These are phyloP conservation scores for Silurus meridionalis DNA, from an alignment of 2,113 vertebrate species.

Conservation along the genomic window DNA sequence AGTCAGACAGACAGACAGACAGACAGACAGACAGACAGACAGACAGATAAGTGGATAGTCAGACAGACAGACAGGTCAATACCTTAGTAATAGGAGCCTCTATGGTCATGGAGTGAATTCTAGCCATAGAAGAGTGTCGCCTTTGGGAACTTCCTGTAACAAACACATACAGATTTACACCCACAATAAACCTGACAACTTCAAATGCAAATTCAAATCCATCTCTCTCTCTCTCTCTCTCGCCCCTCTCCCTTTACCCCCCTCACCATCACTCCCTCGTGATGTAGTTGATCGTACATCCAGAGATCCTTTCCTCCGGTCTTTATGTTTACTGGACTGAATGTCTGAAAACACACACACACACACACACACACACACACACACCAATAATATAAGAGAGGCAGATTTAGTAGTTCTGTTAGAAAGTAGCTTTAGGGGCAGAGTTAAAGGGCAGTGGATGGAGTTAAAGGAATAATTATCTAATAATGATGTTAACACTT, in stretches of 20 bases:
- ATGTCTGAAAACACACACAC: constrained; percentile 74
- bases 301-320: constrained; percentile 91
- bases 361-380: constrained; percentile 34
- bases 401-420: background rate
- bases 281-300: constrained; percentile 86
- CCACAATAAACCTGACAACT: background rate
- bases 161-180: background rate
- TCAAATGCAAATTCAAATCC: background rate
- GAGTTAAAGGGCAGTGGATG: background rate
- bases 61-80: constrained; percentile 52
- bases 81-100: constrained; percentile 99
- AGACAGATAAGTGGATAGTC: constrained; percentile 24
- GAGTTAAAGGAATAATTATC: too few relatives aligned
- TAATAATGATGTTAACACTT: too few relatives aligned
- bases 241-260: background rate
- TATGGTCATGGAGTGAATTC: constrained; percentile 98
- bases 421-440: background rate
- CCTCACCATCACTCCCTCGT: constrained; percentile 89
- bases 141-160: constrained; percentile 86
- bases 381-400: constrained; percentile 27
- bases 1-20: too few relatives aligned
- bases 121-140: constrained; percentile 93
- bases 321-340: constrained; percentile 87
- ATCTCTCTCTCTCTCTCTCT: background rate
- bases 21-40: background rate